Conservation (phyloP, 2,888 invertebrate species). For the Drosophila demipolita region DNA sequence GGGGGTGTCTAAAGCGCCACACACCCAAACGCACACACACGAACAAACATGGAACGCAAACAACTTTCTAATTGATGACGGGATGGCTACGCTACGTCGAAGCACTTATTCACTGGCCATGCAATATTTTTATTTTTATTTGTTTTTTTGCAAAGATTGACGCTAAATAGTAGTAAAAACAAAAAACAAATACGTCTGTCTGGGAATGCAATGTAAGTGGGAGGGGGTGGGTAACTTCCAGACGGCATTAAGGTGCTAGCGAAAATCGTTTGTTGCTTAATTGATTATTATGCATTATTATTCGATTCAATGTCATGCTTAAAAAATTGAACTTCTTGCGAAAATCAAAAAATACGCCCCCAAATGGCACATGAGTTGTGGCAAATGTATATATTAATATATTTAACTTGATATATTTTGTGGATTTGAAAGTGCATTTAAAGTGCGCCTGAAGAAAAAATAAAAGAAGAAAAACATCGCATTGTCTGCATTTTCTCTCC, state of each 20-base stretch:
- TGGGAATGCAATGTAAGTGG: not conserved
- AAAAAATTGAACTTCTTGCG: not conserved
- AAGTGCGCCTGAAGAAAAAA: not conserved
- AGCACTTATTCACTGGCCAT: slow-evolving; percentile 51
- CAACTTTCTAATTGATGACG: slow-evolving; percentile 69
- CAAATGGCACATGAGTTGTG: not conserved
- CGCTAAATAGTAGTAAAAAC: slow-evolving; percentile 41
- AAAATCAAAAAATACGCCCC: slow-evolving; percentile 1
- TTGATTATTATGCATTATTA: not conserved
- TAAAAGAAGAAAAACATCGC: not conserved
- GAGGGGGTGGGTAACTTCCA: not conserved
- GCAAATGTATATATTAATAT: not conserved
- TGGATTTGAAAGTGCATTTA: slow-evolving; percentile 18
- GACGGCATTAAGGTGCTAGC: not conserved
- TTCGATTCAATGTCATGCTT: not conserved
- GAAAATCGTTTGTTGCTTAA: not conserved
- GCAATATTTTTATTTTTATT: slow-evolving; percentile 37
- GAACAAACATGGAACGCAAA: slow-evolving; percentile 15
- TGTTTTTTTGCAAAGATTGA: slow-evolving; percentile 26
- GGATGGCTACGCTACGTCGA: slow-evolving; percentile 23
- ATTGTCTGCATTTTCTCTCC: slow-evolving; percentile 10
- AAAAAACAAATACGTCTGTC: slow-evolving; percentile 15
- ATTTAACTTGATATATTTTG: not conserved
- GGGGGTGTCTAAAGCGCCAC: slow-evolving; percentile 48
- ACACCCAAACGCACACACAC: not conserved